Evolutionary conservation across 2,113 vertebrate species (phyloP), one percentile per base, ranked within the genome.

Genomic region (Burhinus bistriatus): DNA sequence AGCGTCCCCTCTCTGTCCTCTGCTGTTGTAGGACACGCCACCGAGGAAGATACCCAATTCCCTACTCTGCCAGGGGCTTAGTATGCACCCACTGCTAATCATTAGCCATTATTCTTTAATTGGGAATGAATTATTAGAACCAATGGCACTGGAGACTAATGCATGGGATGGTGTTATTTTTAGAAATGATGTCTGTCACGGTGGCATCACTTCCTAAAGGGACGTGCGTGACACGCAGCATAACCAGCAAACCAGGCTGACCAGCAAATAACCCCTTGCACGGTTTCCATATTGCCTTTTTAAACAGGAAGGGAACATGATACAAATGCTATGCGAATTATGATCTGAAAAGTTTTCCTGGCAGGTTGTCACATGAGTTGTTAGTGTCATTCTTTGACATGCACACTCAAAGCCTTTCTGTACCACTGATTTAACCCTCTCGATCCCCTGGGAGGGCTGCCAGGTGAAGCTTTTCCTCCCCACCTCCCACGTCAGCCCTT

Each of bases 281-380:
- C 75, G 9, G 70, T 95, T 86, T 91, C 91, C 73, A 87, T 87
- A 85, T 45, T 83, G 57, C 62, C 70, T 96, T 89, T 96, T 96
- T 89, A 84, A 97, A 91, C 75, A 93, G 91, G 93, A 94, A 96
- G 78, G 95, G 91, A 93, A 89, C 65, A 90, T 38, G 70, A 95
- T 86, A 79, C 76, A 71, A 32, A 87, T 0, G 34, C 58, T 94
- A 80, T 85, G 89, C 14, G 87, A 96, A 93, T 95, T 97, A 96
- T 93, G 95, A 95, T 94, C 95, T 77, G 89, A 88, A 91, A 92
- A 93, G 55, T 76, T 95, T 94, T 93, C 76, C 83, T 97, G 91
- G 90, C 86, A 95, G 64, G 34, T 88, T 84, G 72, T 96, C 89
- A 84, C 87, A 85, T 38, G 65, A 79, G 64, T 68, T 90, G 75